Conservation (phyloP, 2,888 invertebrate genomes). For the Parapristionchus giblindavisi region DNA sequence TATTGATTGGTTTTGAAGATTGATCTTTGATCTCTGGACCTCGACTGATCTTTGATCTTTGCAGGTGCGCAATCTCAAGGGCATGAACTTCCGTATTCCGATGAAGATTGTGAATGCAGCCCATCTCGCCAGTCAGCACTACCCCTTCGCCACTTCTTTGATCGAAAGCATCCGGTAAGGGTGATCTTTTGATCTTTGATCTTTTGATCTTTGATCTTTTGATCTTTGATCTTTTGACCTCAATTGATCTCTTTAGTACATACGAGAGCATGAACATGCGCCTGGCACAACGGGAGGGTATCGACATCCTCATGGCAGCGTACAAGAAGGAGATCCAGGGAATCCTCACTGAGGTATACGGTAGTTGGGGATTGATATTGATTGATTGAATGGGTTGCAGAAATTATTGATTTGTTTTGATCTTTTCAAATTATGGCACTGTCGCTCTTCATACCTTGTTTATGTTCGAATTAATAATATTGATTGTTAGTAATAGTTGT, state of each 20-base stretch:
- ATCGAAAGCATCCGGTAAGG: conserved; percentile 77
- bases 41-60: conserved; percentile 25
- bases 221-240: no score
- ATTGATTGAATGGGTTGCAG: no score
- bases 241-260: conserved; percentile 73
- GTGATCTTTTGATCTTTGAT: no score
- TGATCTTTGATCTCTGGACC: neutral
- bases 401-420: no score
- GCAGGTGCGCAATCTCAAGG: conserved; percentile 87
- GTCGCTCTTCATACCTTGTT: no score
- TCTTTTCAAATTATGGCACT: no score
- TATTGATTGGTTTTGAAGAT: no score
- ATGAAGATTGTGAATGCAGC: conserved; percentile 98
- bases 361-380: no score
- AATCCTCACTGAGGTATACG: conserved; percentile 87
- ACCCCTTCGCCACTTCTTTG: conserved; percentile 96
- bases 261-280: conserved; percentile 96
- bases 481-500: no score
- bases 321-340: conserved; percentile 89
- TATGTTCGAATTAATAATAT: no score
- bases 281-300: conserved; percentile 80
- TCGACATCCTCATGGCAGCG: conserved; percentile 92
- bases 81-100: conserved; percentile 93
- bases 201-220: no score
- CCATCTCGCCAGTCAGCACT: conserved; percentile 96